Evolutionary conservation across 2,113 vertebrate species (phyloP), one percentile per base, ranked within the genome.

Genomic region (Strix uralensis): DNA sequence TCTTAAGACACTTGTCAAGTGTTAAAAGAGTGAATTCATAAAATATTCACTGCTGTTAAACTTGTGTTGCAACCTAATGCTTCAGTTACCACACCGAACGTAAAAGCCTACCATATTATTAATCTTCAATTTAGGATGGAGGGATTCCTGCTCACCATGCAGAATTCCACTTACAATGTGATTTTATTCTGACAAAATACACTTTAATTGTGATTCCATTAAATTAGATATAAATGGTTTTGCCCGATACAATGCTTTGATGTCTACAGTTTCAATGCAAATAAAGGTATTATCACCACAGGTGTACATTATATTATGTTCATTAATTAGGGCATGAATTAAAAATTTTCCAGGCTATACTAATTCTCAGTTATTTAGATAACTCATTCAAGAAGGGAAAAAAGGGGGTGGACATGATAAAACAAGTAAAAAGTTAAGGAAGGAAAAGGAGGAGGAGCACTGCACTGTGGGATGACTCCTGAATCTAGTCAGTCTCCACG

Each of bases 211-310:
- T 95, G 96, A 95, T 94, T 97, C 96, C 96, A 91, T 96, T 97
- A 97, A 96, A 96, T 97, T 96, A 98, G 96, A 94, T 97, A 87
- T 91, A 96, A 96, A 95, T 93, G 87, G 87, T n/a, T 97, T 97
- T 97, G 92, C 91, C 91, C 36, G 42, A 97, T 97, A 96, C 23
- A 94, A 91, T 74, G 74, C 95, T 97, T 98, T 96, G 96, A 97
- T 97, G 95, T 97, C 94, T 97, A 90, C 67, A 97, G 89, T 86
- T 97, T 89, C 96, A 96, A 93, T 93, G 92, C 52, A 98, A 96
- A 97, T 97, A 97, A 95, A 98, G 89, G 49, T 94, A 93, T 97
- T 97, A 98, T 93, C 96, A 94, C 95, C 94, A 97, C 96, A 98
- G 97, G 97, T 98, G 95, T 95, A 92, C 93, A 38, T 67, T 94